Evolutionary conservation across 1,140 invertebrate genomes (phyloP).

Genomic region (Rhizoglyphus robini): DNA sequence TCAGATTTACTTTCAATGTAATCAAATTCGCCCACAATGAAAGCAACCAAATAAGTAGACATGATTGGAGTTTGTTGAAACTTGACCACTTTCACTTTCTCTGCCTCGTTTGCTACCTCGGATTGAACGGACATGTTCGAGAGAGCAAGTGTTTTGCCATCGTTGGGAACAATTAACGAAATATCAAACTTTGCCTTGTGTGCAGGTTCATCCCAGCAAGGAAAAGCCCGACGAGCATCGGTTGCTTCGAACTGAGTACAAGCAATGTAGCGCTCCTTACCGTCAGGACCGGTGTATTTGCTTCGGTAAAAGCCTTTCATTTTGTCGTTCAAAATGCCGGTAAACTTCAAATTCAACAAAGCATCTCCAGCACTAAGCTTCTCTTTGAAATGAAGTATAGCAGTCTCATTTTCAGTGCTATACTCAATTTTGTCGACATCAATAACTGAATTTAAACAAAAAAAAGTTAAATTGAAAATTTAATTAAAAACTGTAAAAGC

Average conservation of each 20-base stretch:
- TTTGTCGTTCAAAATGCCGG: conserved; percentile 75
- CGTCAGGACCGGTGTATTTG: conserved; percentile 49
- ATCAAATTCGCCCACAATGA: conserved; percentile 86
- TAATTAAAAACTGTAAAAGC: neutral
- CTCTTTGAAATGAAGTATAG: conserved; percentile 49
- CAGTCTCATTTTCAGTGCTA: conserved; percentile 43
- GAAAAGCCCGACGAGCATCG: conserved; percentile 82
- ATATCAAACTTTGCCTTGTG: conserved; percentile 90
- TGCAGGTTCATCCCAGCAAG: conserved; percentile 94
- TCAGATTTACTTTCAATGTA: conserved; percentile 63
- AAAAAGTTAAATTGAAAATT: no score
- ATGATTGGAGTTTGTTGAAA: conserved; percentile 82
- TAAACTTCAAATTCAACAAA: conserved; percentile 43
- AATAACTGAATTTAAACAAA: conserved; percentile 27
- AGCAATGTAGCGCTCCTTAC: conserved; percentile 64
- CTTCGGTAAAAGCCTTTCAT: conserved; percentile 88
- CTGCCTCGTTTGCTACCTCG: conserved; percentile 32
- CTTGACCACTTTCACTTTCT: conserved; percentile 45
- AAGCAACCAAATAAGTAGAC: conserved; percentile 87
- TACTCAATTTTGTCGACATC: conserved; percentile 57
- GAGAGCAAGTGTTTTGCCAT: conserved; percentile 50
- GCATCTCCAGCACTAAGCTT: conserved; percentile 34
- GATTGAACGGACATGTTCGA: conserved; percentile 66
- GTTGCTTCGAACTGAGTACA: conserved; percentile 82
- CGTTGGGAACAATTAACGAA: conserved; percentile 55